These are phyloP conservation scores for Phalacrocorax brasilianus DNA, from an alignment of 2,113 vertebrate genomes.

Conservation along the genomic window DNA sequence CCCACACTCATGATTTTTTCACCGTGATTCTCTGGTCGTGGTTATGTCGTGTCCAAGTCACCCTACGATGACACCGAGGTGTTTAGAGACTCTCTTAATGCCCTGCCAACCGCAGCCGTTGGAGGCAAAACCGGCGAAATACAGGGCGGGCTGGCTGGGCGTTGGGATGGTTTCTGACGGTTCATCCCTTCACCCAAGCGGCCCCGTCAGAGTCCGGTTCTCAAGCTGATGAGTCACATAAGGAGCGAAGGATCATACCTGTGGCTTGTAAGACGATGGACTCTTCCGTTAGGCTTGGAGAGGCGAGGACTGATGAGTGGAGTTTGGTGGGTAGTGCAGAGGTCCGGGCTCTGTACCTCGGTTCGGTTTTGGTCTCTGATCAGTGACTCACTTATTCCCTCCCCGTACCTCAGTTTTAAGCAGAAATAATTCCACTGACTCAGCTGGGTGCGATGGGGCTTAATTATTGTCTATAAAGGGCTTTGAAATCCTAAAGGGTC, in stretches of 20 bases:
- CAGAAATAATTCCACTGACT: constrained; percentile 10
- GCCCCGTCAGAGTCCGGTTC: background rate
- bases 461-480: background rate
- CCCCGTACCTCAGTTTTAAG: background rate
- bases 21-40: background rate
- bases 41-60: background rate
- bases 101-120: background rate
- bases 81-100: background rate
- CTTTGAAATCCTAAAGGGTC: background rate
- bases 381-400: background rate
- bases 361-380: background rate
- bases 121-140: background rate
- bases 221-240: background rate
- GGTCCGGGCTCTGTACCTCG: background rate
- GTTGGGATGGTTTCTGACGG: background rate
- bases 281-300: background rate
- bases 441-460: background rate
- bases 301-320: background rate
- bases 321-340: background rate
- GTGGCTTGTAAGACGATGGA: background rate
- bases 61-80: background rate
- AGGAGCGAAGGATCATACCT: background rate
- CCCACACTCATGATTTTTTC: background rate
- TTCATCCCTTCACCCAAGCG: background rate
- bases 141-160: rapidly evolving